Conservation (phyloP, 2,113 vertebrate genomes). For the Daboia siamensis region DNA sequence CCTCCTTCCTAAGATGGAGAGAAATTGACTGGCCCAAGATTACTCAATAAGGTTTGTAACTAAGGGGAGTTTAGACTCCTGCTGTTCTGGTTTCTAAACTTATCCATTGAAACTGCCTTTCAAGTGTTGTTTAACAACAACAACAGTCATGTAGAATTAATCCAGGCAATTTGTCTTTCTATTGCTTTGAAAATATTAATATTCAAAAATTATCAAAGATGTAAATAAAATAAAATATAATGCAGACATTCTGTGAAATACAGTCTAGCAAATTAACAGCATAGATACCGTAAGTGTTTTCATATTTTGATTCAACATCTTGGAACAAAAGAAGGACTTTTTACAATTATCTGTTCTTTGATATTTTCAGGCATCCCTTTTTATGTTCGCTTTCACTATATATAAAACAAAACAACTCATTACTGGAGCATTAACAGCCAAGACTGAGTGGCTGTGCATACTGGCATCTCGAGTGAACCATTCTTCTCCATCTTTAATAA, state of each 20-base stretch:
- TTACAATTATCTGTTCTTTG: conserved; percentile 46
- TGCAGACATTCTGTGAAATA: conserved; percentile 25
- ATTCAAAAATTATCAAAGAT: not conserved
- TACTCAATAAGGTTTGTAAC: not conserved
- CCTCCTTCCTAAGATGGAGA: not conserved
- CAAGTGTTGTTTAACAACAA: not conserved
- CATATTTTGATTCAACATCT: conserved; percentile 40
- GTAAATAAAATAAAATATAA: not conserved
- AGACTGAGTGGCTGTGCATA: no score
- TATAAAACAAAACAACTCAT: not conserved
- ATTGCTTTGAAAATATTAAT: not conserved
- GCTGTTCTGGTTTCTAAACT: no score
- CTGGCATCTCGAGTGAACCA: no score
- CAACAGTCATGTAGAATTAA: not conserved
- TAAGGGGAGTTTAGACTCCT: no score
- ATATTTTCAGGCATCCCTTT: conserved; percentile 36
- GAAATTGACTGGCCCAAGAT: not conserved
- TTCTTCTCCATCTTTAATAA: no score
- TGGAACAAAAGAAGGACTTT: conserved; percentile 33
- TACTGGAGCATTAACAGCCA: conserved; percentile 51
- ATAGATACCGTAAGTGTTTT: not conserved
- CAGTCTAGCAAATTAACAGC: conserved; percentile 48
- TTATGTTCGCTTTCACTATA: not conserved
- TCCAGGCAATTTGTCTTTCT: not conserved
- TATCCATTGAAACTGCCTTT: not conserved